Percentiles rank a stretch among this genome's conserved stretches.
These are phyloP conservation scores for Lepidocyrtinus sp. DNA, from an alignment of 2,888 invertebrate genomes.

Conservation along the genomic window DNA sequence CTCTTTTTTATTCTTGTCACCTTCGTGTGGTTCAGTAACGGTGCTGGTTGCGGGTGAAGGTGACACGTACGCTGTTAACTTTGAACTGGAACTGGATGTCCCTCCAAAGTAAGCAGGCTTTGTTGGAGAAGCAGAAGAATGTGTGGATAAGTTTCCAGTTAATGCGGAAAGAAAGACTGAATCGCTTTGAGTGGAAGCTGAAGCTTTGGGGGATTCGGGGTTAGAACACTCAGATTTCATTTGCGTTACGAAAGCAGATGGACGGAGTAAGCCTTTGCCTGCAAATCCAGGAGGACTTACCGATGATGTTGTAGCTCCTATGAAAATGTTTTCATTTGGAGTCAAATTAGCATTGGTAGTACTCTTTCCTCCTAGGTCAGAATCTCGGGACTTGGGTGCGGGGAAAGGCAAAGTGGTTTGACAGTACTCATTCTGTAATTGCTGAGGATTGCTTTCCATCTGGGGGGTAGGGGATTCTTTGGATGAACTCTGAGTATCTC, in stretches of 20 bases:
- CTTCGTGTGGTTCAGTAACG: constrained; percentile 1
- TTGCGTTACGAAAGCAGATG: constrained; percentile 37
- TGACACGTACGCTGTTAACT: constrained; percentile 25
- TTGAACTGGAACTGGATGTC: background rate
- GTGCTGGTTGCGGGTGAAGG: background rate
- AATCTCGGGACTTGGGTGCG: background rate
- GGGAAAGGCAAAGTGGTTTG: constrained; percentile 63
- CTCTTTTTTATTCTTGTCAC: constrained; percentile 17
- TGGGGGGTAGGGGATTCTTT: constrained; percentile 5
- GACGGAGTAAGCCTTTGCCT: constrained; percentile 27
- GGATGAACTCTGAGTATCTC: background rate
- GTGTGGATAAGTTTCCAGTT: background rate
- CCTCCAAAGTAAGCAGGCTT: constrained; percentile 6
- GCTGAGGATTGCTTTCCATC: background rate
- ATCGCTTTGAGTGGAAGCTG: background rate
- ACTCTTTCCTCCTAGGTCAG: background rate
- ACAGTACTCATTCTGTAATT: constrained; percentile 55
- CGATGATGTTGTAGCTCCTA: background rate
- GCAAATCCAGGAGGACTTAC: background rate
- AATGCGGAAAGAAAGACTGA: background rate
- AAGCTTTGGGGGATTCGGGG: background rate
- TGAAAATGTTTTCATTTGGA: background rate
- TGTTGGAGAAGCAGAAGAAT: background rate
- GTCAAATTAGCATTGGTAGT: no score
- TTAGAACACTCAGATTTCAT: constrained; percentile 1